These are phyloP conservation scores for Scrobipalpa atriplicella DNA, from an alignment of 2,888 invertebrate genomes.

Conservation along the genomic window DNA sequence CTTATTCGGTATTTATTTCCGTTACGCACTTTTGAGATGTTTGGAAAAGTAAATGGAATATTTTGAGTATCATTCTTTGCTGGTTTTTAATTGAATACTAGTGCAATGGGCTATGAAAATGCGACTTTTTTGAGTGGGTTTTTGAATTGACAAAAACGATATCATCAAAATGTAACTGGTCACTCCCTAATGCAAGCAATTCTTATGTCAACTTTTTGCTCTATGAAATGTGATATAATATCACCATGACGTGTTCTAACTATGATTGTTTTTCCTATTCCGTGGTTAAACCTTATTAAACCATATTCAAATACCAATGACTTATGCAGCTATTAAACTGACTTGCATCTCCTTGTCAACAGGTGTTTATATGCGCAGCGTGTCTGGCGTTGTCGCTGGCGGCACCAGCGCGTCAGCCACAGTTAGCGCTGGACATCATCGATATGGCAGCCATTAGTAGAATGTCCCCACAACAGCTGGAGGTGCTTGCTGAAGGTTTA, in stretches of 20 bases:
- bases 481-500: conserved; percentile 71
- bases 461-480: conserved; percentile 76
- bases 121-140: no score
- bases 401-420: conserved; percentile 51
- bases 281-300: no score
- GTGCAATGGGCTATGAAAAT: no score
- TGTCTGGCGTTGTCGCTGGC: conserved; percentile 64
- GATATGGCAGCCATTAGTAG: conserved; percentile 79
- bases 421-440: conserved; percentile 67
- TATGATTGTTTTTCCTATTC: no score
- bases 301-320: no score
- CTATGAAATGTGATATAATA: no score
- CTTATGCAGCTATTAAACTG: neutral
- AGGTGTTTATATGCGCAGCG: conserved; percentile 69
- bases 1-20: conserved; percentile 1
- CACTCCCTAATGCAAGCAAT: no score
- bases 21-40: conserved; percentile 4
- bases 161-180: no score
- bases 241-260: no score
- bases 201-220: no score
- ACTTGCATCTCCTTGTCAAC: conserved; percentile 32
- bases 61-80: neutral
- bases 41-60: neutral
- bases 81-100: neutral
- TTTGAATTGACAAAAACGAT: no score